Base-by-base conservation (phyloP, 2,113 vertebrate genomes). In the Calyptomena viridis region DNA sequence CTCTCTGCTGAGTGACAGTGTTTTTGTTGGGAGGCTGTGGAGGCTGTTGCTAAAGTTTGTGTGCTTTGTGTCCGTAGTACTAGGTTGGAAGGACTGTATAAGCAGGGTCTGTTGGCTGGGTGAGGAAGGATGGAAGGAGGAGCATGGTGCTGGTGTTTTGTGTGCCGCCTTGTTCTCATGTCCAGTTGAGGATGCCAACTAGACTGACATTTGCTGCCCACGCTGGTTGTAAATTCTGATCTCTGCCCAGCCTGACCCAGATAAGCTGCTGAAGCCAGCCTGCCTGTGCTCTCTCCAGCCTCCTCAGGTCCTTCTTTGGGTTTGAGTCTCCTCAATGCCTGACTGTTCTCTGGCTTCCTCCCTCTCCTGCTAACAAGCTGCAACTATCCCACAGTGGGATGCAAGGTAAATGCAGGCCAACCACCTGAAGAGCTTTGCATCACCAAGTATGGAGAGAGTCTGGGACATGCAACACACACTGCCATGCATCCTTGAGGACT, bases 151-250 rank as follows among this genome's bases (percentile, higher is more conserved):
- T 58, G 40, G 47, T 49, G 52, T 18, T 22, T 8, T 50, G 42
- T 11, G 30, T 18, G 13, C 19, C 40, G 69, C 44, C 3, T 17
- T 63, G 39, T 8, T 82, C 35, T 12, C 4, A 18, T 4, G 4
- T 12, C 23, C 7, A 8, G 22, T 0, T 68, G 71, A 52, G 30
- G 11, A 53, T 63, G 64, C 52, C 25, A 66, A 8, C 53, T 58
- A 24, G 19, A 66, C 14, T 0, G 0, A 1, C 1, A 1, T 4
- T 62, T 50, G 18, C 27, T 77, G 47, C 23, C 35, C 0, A 0
- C 33, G 22, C 31, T 56, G 67, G 33, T 2, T 77, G 63, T 35
- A 56, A 74, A 42, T 35, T 42, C 35, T 52, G 42, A 35, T 30
- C 28, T 78, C 71, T 72, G 21, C 27, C 22, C 24, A 31, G 77